Base-by-base conservation (phyloP, 2,113 vertebrate species). In the Colinus virginianus region DNA sequence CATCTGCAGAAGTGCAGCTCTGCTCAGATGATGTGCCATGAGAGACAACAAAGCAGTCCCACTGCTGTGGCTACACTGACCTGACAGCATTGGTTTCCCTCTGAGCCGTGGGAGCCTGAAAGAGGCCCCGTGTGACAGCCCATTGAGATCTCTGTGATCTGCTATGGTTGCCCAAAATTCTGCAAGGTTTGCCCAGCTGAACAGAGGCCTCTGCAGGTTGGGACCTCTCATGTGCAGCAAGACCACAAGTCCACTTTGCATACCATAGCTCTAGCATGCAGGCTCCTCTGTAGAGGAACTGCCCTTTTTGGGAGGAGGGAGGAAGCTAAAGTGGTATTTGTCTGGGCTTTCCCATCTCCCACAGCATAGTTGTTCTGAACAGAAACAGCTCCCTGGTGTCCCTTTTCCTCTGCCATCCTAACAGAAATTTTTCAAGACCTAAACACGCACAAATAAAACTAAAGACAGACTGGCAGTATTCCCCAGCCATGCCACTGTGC, bases 61-160 rank as follows among this genome's bases (percentile, higher is more conserved):
- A 25, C 21, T 53, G 9, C 12, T 34, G 49, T 9, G 22, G 38
- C 23, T n/a, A 5, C 18, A 19, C 38, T 78, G n/a, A 3, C 80
- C n/a, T 74, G 76, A 23, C 25, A 64, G 40, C 11, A 58, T 1
- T 18, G 3, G 3, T 26, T 38, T 74, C 13, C 34, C 64, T 12
- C 22, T 28, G 30, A 64, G 30, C 2, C 69, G 28, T 3, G 58
- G 23, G 16, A 77, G 23, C 28, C 23, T 45, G 64, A 19, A 21
- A 40, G 45, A 38, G 7, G 30, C 13, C 10, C 8, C 2, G 0
- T 3, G 4, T 3, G 2, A 53, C 11, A 40, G 32, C n/a, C 17
- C 51, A 30, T 17, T 53, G 45, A 66, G 30, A n/a, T 77, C 58
- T 69, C 11, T 48, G 26, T 11, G 7, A 45, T 49, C 58, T 63